These are phyloP conservation scores for Microtus ochrogaster DNA, from an alignment of 2,113 vertebrate genomes.

Conservation along the genomic window DNA sequence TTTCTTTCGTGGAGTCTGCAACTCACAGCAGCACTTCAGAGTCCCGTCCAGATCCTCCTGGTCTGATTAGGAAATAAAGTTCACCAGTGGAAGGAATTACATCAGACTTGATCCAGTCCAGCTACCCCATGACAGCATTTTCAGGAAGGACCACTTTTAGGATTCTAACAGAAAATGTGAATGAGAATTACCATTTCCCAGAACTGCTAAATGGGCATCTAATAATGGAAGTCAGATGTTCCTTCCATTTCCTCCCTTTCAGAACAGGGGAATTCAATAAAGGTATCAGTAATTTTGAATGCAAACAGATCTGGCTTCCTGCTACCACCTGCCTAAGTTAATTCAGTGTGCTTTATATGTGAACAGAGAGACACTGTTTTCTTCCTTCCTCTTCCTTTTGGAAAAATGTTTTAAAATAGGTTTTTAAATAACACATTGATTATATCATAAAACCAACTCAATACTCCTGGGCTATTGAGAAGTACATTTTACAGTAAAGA, in stretches of 20 bases:
- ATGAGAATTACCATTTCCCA: constrained; percentile 76
- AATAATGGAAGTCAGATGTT: constrained; percentile 71
- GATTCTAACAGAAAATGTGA: constrained; percentile 71
- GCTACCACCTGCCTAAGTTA: constrained; percentile 54
- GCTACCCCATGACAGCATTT: constrained; percentile 69
- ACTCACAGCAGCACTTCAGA: constrained; percentile 72
- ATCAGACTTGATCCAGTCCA: constrained; percentile 81
- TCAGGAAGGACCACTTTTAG: constrained; percentile 70
- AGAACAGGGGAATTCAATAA: constrained; percentile 72
- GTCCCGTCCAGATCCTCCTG: constrained; percentile 73
- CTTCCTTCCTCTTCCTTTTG: not conserved
- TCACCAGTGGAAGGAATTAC: constrained; percentile 81
- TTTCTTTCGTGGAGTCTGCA: constrained; percentile 74
- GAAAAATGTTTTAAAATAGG: constrained; percentile 41
- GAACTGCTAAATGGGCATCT: constrained; percentile 77
- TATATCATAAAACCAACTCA: not conserved
- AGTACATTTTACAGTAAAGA: constrained; percentile 20
- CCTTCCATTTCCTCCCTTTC: constrained; percentile 66
- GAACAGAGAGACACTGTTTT: not conserved
- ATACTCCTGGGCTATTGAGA: not conserved
- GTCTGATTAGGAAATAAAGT: constrained; percentile 80
- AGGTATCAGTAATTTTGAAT: constrained; percentile 71
- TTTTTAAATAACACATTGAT: constrained; percentile 29
- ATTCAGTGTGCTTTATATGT: not conserved
- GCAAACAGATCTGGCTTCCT: constrained; percentile 55